Evolutionary conservation across 2,888 invertebrate genomes (phyloP), one percentile per base, ranked within the genome.

Genomic region (Pheosia gnoma): DNA sequence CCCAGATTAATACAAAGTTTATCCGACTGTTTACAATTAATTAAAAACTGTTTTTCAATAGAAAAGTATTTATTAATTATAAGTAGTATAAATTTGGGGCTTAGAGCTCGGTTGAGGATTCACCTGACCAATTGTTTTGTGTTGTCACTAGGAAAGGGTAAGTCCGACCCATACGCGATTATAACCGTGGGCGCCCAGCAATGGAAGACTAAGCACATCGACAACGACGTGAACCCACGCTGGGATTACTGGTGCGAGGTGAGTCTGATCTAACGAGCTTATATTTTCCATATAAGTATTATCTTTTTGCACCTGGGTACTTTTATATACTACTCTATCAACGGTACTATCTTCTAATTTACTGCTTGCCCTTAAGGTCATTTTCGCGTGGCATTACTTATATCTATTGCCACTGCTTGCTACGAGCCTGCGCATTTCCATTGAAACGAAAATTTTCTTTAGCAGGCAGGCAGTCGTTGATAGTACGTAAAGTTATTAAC

Each of bases 191-290:
- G 99, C 60, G 97, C 98, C 0, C 98, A 98, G 90, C 96, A 97
- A 87, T 98, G 97, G 93, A 96, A 97, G 87, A 99, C 99, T 0
- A 97, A 98, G 89, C 98, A 97, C 51, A 98, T 99, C 75, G 97
- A 98, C 85, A 98, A 98, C 87, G 97, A 97, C 70, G 95, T 99
- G 41, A 97, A 98, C 94, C 99, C 99, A 5, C 97, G 97, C 75
- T 99, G 99, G 99, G 98, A 99, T 90, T 98, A 95, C 90, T 98
- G 98, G 96, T 99, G 99, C 87, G 99, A 99, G 98, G 98, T 99
- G 72, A 83, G 89, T 51, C 59, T 54, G 49, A 53, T 13, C 41
- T 3, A 51, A 58, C 62, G n/a, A 4, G 11, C 47, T 41, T 41
- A n/a, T 47, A 47, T 47, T 47, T 47, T 5, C n/a, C 4, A 47